Percentiles rank a stretch among this genome's conserved stretches.
These are phyloP conservation scores for Tinea trinotella DNA, from an alignment of 2,888 invertebrate genomes.

Conservation along the genomic window DNA sequence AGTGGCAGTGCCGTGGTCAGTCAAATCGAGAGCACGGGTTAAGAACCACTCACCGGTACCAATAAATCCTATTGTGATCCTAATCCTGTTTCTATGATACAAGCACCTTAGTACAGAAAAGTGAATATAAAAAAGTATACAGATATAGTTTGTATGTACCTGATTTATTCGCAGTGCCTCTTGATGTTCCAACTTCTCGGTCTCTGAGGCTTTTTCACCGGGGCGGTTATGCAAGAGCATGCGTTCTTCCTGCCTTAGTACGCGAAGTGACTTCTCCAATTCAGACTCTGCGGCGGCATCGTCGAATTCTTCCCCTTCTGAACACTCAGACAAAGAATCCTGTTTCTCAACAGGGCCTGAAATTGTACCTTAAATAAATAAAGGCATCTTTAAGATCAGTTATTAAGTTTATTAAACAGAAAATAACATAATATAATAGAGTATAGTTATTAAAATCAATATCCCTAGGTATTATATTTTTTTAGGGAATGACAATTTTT, in stretches of 20 bases:
- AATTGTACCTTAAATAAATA: constrained; percentile 26
- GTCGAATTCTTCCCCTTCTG: constrained; percentile 93
- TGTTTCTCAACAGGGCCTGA: constrained; percentile 92
- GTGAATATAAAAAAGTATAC: constrained; percentile 19
- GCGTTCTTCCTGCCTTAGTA: constrained; percentile 78
- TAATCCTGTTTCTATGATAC: too few relatives aligned
- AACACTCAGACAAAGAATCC: constrained; percentile 85
- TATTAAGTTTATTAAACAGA: too few relatives aligned
- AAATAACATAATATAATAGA: too few relatives aligned
- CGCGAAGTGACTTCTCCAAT: constrained; percentile 47
- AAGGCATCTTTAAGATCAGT: too few relatives aligned
- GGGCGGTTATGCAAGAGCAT: constrained; percentile 75
- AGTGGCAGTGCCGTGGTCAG: too few relatives aligned
- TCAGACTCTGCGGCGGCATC: constrained; percentile 77
- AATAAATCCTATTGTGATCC: too few relatives aligned
- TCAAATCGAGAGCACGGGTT: too few relatives aligned
- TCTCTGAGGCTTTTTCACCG: background rate
- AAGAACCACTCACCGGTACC: too few relatives aligned
- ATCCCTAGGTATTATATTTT: background rate
- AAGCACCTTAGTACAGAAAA: too few relatives aligned
- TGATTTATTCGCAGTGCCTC: constrained; percentile 55
- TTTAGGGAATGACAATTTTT: background rate
- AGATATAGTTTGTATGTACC: constrained; percentile 30
- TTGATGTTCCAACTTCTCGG: constrained; percentile 49
- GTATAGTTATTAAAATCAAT: too few relatives aligned